Conservation (phyloP, 2,113 vertebrate species). For the Potamarius usumacintae region DNA sequence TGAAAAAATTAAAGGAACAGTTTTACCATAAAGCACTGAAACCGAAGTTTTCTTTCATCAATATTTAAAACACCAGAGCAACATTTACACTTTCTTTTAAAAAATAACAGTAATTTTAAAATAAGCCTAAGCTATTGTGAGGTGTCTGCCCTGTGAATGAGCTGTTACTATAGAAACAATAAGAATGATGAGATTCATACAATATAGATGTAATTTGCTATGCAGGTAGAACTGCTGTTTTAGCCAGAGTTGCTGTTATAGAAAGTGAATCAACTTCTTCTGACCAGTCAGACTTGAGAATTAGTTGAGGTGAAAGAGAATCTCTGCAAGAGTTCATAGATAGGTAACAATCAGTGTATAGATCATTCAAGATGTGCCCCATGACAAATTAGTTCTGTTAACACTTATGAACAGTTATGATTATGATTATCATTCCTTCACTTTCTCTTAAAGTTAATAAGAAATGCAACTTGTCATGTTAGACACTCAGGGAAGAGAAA, state of each 20-base stretch:
- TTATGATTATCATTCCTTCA: neutral
- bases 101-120: neutral
- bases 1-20: neutral
- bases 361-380: neutral
- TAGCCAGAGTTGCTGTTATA: neutral
- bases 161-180: neutral
- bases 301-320: neutral
- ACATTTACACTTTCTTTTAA: neutral
- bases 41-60: too few relatives aligned
- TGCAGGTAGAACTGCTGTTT: neutral
- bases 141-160: neutral
- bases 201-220: neutral
- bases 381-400: neutral
- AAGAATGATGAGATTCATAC: neutral
- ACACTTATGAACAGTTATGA: neutral
- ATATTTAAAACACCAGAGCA: neutral
- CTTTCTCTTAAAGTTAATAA: neutral
- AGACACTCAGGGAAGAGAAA: neutral
- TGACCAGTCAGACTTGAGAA: neutral
- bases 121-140: neutral
- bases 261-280: neutral
- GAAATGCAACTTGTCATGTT: neutral
- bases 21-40: neutral
- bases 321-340: neutral
- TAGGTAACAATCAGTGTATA: neutral